Conservation (phyloP, 2,797 vertebrate genomes). For the Pantherophis alleghaniensis region DNA sequence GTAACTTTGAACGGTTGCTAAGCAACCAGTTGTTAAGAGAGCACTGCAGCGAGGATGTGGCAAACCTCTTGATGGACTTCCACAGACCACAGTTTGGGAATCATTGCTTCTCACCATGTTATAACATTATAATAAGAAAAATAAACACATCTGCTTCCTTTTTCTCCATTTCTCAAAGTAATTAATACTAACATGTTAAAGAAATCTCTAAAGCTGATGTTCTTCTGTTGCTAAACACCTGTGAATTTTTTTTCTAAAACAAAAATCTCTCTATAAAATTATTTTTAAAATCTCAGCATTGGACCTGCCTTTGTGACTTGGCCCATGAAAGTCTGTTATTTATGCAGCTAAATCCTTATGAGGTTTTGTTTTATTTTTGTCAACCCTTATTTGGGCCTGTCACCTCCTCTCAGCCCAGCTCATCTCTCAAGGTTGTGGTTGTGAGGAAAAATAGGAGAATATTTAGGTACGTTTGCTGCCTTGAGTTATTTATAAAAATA, state of each 20-base stretch:
- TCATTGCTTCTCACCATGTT: neutral
- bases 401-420: neutral
- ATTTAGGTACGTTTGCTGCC: neutral
- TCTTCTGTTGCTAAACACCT: neutral
- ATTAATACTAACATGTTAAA: neutral
- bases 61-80: neutral
- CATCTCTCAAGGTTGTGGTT: neutral
- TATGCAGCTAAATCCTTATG: neutral
- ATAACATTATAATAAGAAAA: neutral
- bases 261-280: neutral
- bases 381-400: neutral
- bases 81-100: neutral
- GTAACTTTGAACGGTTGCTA: neutral
- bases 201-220: neutral
- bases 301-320: neutral
- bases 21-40: neutral
- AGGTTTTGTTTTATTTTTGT: neutral
- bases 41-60: neutral
- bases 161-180: neutral
- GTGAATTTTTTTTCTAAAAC: neutral
- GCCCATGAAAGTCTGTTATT: neutral
- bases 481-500: neutral
- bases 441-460: neutral
- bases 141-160: neutral
- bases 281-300: neutral